phyloP scores from a whole-genome alignment of 2,113 vertebrate species.

The Nipponia nippon region DNA sequence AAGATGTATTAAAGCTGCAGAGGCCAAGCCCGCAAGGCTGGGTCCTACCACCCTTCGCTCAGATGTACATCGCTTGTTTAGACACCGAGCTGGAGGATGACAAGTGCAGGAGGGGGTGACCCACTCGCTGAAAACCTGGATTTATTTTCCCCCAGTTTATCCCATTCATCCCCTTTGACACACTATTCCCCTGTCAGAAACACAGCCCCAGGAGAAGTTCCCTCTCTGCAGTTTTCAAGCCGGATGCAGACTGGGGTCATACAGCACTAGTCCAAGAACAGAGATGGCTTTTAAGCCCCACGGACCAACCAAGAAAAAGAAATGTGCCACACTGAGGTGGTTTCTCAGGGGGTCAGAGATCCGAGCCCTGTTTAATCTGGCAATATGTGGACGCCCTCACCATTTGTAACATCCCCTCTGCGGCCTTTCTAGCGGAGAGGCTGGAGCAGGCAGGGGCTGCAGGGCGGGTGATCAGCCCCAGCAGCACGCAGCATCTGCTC shows the following conservation, averaged over 20 bases:
- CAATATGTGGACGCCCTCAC: rapidly evolving
- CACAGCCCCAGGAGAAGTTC: neutral
- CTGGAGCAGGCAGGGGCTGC: neutral
- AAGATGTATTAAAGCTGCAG: neutral
- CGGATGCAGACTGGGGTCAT: neutral
- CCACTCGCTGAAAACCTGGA: neutral
- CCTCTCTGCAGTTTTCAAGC: neutral
- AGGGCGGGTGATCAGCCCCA: neutral
- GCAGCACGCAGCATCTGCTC: neutral
- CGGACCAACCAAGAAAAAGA: neutral
- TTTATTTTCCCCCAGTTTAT: neutral
- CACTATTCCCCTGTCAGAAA: neutral
- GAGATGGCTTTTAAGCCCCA: neutral
- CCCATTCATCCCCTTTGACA: neutral
- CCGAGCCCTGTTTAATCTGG: neutral
- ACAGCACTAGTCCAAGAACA: too few species aligned
- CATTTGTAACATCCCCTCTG: too few species aligned
- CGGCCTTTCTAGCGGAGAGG: neutral
- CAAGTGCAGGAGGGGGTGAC: neutral
- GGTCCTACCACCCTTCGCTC: neutral
- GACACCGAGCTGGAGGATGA: neutral
- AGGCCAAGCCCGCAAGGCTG: neutral
- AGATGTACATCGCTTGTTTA: neutral
- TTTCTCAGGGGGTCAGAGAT: neutral
- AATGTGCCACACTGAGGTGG: rapidly evolving